A percentile compares a stretch with the other conserved stretches of the same genome.
phyloP scores from a whole-genome alignment of 2,797 vertebrate species.

The Protosalanx chinensis region DNA sequence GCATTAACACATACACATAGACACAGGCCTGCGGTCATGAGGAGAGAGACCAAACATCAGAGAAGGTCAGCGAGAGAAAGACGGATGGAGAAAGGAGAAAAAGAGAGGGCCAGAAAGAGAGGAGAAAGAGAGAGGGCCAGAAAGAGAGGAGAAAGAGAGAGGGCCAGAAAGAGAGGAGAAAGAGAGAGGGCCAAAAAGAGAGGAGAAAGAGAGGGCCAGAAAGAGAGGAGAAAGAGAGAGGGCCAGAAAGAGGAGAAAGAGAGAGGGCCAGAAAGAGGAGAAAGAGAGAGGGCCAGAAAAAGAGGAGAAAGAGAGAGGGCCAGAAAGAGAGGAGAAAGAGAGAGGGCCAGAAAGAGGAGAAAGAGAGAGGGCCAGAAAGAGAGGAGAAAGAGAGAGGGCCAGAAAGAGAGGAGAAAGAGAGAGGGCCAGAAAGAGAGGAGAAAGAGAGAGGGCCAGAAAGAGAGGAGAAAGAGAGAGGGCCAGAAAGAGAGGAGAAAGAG shows the following conservation, averaged over 20 bases:
- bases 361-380: neutral
- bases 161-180: neutral
- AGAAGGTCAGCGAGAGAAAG: neutral
- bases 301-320: neutral
- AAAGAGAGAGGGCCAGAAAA: neutral
- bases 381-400: neutral
- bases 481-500: neutral
- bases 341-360: neutral
- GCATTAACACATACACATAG: neutral
- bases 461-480: neutral
- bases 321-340: neutral
- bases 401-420: neutral
- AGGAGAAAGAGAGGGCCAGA: too few relatives aligned
- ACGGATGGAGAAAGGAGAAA: neutral
- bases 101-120: constrained; percentile 5
- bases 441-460: neutral
- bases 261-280: too few relatives aligned
- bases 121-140: neutral
- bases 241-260: too few relatives aligned
- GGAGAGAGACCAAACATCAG: neutral
- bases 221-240: too few relatives aligned
- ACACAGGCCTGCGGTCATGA: neutral
- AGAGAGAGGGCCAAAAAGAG: neutral
- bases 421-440: too few relatives aligned
- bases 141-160: neutral